Base-by-base conservation (phyloP, 2,888 invertebrate genomes). In the Drosophila diplacantha region DNA sequence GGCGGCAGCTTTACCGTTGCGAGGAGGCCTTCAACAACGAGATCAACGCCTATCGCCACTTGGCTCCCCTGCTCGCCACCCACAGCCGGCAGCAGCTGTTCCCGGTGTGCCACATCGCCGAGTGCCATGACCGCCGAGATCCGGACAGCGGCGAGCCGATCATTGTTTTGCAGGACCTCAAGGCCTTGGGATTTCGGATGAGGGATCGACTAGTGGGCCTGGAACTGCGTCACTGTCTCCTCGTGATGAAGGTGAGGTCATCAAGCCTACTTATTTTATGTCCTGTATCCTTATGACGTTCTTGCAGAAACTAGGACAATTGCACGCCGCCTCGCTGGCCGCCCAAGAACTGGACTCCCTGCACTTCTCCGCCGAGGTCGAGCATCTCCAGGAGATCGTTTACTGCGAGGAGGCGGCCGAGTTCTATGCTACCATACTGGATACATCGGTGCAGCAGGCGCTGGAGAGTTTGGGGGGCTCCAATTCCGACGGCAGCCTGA, bases 11-110 rank as follows among this genome's bases (percentile, higher is more conserved):
- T 0, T 88, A 84, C 59, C 85, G 88, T 29, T 88, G 88, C 58
- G 84, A 85, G 38, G 86, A 86, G 62, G 88, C 88, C 0, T 88
- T 88, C 53, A 61, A 64, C n/a, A 88, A 88, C 70, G 88, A 88
- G 72, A 88, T 88, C 29, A 78, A 76, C 29, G 87, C 86, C 5
- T 88, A 88, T 56, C 82, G 72, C 14, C 67, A 85, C 57, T 66
- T 88, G 41, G 83, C 87, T 9, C 87, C 88, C 0, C 47, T 85
- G 38, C 72, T 88, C 11, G 75, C 83, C 18, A 71, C 79, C 34
- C 81, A 84, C 56, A 78, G 71, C 24, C 59, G 47, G 3, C 64
- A 78, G 41, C 66, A 73, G 16, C 58, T 79, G 20, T 87, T 85
- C 49, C 87, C 88, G 4, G 76, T 81, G 16, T 88, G 87, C 63